phyloP scores from a whole-genome alignment of 2,888 invertebrate species.

The Romanomermis culicivorax region DNA sequence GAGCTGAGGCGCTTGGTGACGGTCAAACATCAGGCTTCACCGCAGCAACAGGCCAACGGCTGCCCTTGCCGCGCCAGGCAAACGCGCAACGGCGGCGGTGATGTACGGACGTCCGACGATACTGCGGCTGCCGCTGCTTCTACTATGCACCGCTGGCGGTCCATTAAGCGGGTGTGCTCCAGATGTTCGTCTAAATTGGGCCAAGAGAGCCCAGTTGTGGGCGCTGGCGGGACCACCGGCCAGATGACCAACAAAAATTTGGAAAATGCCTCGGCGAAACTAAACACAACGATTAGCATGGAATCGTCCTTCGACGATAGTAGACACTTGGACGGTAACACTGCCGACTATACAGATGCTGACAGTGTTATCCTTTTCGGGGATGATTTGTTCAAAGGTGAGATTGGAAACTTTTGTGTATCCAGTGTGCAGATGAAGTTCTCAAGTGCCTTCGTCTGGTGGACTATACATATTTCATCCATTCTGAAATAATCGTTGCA shows the following conservation, averaged over 20 bases:
- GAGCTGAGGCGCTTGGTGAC: too few species aligned
- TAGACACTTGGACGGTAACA: background rate
- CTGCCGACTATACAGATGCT: background rate
- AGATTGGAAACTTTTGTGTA: too few species aligned
- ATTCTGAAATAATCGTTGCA: too few species aligned
- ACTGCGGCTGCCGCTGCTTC: background rate
- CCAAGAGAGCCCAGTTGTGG: too few species aligned
- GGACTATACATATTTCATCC: too few species aligned
- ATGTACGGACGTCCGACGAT: background rate
- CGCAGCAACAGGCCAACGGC: background rate
- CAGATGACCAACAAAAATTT: too few species aligned
- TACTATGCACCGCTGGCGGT: background rate
- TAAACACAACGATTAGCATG: background rate
- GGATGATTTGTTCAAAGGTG: background rate
- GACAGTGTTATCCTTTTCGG: background rate
- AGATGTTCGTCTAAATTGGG: too few species aligned
- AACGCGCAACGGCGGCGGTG: background rate
- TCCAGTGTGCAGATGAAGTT: too few species aligned
- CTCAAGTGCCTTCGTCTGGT: too few species aligned
- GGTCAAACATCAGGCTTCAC: background rate
- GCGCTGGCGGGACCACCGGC: too few species aligned
- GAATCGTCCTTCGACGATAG: background rate
- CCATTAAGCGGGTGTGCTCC: background rate
- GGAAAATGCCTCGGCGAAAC: too few species aligned
- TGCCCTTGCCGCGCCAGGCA: background rate